Conservation (phyloP, 2,888 invertebrate species). For the Volucella zonaria region DNA sequence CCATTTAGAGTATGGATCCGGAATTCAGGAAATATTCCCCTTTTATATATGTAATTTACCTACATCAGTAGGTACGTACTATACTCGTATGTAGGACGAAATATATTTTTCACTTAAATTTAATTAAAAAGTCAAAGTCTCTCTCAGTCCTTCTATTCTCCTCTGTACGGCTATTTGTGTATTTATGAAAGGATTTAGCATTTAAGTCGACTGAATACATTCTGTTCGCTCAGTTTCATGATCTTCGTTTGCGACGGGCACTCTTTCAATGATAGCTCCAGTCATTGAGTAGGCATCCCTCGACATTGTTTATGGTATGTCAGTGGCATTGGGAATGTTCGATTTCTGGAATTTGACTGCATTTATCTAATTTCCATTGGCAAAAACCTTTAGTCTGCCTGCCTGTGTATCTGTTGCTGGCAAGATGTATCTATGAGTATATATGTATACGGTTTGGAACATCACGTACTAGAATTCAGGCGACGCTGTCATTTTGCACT, state of each 20-base stretch:
- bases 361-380: neutral
- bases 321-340: constrained; percentile 34
- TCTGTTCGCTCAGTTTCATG: no score
- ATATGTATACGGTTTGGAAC: constrained; percentile 23
- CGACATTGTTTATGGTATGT: neutral
- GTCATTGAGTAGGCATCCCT: neutral
- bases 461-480: constrained; percentile 11
- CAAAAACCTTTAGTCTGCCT: neutral
- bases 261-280: constrained; percentile 18
- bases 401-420: neutral
- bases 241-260: neutral
- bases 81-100: constrained; percentile 20
- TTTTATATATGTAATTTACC: neutral
- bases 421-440: neutral
- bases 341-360: constrained; percentile 12
- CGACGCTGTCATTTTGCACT: neutral
- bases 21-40: neutral
- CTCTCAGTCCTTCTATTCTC: neutral
- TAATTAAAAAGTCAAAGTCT: constrained; percentile 45
- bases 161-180: no score
- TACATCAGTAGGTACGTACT: no score
- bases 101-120: constrained; percentile 44
- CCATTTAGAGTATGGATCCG: constrained; percentile 39
- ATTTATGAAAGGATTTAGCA: no score
- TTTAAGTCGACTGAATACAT: no score